Evolutionary conservation across 1,140 invertebrate species (phyloP).

Genomic region (Eupeodes corollae): DNA sequence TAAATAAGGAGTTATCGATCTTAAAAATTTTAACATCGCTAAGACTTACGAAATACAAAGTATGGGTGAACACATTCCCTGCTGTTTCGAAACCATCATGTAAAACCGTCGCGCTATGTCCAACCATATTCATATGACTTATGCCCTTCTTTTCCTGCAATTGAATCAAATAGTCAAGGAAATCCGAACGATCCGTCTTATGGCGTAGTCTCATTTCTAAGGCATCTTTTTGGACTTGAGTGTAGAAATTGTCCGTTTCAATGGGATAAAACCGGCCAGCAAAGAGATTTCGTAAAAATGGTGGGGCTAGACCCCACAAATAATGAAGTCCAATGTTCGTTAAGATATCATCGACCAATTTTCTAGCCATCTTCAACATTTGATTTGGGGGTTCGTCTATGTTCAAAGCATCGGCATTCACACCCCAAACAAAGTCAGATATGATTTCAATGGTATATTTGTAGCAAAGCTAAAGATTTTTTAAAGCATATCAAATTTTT

Average conservation of each 20-base stretch:
- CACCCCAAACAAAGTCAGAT: slow-evolving; percentile 39
- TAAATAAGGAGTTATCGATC: background rate
- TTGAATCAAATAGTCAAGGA: slow-evolving; percentile 32
- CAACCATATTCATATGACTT: slow-evolving; percentile 44
- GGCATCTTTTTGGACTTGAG: slow-evolving; percentile 21
- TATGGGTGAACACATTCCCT: slow-evolving; percentile 17
- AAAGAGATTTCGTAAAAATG: slow-evolving; percentile 12
- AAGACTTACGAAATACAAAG: slow-evolving; percentile 20
- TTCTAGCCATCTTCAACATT: slow-evolving; percentile 18
- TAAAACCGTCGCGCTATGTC: slow-evolving; percentile 41
- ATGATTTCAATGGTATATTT: slow-evolving; percentile 39
- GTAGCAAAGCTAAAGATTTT: slow-evolving; percentile 16
- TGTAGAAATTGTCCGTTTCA: slow-evolving; percentile 21
- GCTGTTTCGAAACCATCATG: slow-evolving; percentile 49
- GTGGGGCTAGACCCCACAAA: slow-evolving; percentile 14
- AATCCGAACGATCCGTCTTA: slow-evolving; percentile 25
- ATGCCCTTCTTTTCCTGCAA: slow-evolving; percentile 35
- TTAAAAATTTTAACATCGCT: background rate
- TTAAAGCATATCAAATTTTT: too few relatives aligned
- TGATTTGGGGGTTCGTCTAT: slow-evolving; percentile 11
- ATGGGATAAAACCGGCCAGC: slow-evolving; percentile 14
- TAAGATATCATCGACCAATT: slow-evolving; percentile 12
- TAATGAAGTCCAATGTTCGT: slow-evolving; percentile 10
- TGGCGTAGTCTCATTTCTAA: slow-evolving; percentile 17
- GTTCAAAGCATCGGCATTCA: slow-evolving; percentile 27